A percentile compares a stretch with the other conserved stretches of the same genome.
Evolutionary conservation across 2,888 invertebrate genomes (phyloP).

Genomic region (Meloe dianella): DNA sequence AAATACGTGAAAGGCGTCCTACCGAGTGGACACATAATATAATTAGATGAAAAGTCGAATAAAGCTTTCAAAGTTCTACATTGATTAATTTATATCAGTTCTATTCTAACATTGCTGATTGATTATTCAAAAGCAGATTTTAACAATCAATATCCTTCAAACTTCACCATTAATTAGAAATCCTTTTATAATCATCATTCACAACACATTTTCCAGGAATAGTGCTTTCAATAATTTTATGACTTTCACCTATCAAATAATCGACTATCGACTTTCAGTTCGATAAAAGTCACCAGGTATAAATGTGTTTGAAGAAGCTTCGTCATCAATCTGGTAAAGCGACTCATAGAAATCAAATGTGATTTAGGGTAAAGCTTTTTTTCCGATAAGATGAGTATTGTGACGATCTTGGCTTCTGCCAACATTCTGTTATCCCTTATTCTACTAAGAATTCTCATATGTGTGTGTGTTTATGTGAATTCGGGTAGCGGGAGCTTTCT

Average conservation of each 20-base stretch:
- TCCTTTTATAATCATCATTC: conserved; percentile 5
- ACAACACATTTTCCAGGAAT: background rate
- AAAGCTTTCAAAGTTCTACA: background rate
- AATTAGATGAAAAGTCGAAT: background rate
- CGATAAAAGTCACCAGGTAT: conserved; percentile 6
- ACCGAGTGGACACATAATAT: background rate
- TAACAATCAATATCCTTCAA: conserved; percentile 10
- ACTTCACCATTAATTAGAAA: conserved; percentile 11
- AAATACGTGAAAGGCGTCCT: background rate
- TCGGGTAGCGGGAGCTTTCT: conserved; percentile 20
- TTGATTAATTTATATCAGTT: conserved; percentile 9
- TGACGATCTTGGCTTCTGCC: background rate
- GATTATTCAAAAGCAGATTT: conserved; percentile 3
- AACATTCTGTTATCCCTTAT: background rate
- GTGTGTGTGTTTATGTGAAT: background rate
- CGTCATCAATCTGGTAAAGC: conserved; percentile 43
- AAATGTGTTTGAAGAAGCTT: conserved; percentile 7
- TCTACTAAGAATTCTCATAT: background rate
- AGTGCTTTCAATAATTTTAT: conserved; percentile 6
- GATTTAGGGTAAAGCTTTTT: conserved; percentile 37
- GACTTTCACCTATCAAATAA: background rate
- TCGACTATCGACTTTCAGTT: background rate
- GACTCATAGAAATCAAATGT: conserved; percentile 50
- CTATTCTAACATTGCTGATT: background rate
- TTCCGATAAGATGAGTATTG: background rate